Percentiles rank a stretch among this genome's conserved stretches.
phyloP scores from a whole-genome alignment of 2,113 vertebrate genomes.

The Noctilio leporinus region DNA sequence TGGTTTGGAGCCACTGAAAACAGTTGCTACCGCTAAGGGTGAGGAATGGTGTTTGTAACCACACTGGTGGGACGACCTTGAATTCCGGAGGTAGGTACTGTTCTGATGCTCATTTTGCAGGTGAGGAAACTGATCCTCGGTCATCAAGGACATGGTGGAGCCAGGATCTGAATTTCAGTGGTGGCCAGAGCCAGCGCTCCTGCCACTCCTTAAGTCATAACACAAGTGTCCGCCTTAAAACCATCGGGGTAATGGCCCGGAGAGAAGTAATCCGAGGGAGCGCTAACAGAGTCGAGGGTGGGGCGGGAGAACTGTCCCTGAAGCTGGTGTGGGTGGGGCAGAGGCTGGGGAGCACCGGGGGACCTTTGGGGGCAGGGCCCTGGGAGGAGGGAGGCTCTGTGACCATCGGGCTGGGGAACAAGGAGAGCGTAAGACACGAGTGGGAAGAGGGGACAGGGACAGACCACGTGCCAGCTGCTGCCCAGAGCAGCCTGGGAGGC shows the following conservation, averaged over 20 bases:
- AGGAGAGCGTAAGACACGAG: not conserved
- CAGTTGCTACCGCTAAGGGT: fast-evolving
- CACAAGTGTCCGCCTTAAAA: not conserved
- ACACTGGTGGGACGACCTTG: not conserved
- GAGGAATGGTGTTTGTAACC: not conserved
- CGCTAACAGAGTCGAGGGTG: too few species aligned
- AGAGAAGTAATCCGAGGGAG: not conserved
- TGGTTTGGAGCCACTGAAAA: not conserved
- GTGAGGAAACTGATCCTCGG: not conserved
- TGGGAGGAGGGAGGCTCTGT: too few species aligned
- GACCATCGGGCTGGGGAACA: not conserved
- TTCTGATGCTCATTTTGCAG: not conserved
- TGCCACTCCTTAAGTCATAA: not conserved
- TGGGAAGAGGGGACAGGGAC: too few species aligned
- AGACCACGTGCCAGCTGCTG: fast-evolving
- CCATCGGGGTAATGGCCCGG: not conserved
- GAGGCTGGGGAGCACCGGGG: not conserved
- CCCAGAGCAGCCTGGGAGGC: not conserved
- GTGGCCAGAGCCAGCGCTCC: not conserved
- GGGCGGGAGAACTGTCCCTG: not conserved
- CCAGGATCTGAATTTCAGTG: not conserved
- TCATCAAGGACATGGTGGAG: not conserved
- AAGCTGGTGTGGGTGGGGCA: not conserved
- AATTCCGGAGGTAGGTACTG: not conserved
- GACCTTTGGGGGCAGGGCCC: too few species aligned